Base-by-base conservation (phyloP, 2,113 vertebrate species). In the Fregetta grallaria region DNA sequence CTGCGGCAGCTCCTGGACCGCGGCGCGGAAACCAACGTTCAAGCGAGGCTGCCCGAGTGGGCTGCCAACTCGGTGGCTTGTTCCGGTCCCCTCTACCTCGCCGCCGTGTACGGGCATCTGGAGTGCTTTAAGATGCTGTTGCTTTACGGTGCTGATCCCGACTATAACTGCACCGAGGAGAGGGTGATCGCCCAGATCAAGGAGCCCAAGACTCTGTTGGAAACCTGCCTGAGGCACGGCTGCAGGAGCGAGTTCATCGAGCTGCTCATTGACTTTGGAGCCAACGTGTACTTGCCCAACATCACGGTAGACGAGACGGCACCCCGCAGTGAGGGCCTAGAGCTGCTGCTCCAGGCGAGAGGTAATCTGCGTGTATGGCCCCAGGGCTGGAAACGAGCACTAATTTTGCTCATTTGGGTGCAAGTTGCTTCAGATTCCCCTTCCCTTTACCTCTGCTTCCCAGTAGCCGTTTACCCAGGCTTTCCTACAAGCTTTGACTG, bases 201-300 rank as follows among this genome's bases (percentile, higher is more conserved):
- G 82, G 97, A 98, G 79, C 98, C 98, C 42, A 99, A 99, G 92
- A 99, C 98, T 0, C 98, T 99, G 23, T 96, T 99, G 87, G 99
- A 99, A 93, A 98, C 98, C 94, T 99, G 99, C 81, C 97, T 99
- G 56, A 98, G 98, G 55, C 99, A 99, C 11, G 98, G 99, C 77
- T 99, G 99, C 72, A 97, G 91, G 36, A 71, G 94, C 1, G 98
- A 99, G 58, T 99, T 99, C 96, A 81, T 99, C 58, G 96, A 98
- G 76, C 97, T 99, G 55, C 98, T 99, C 82, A 97, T 99, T 78
- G 99, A 99, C 97, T 99, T 99, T 92, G 99, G 99, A 79, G 99
- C 99, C 72, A 98, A 99, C 5, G 98, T 99, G 42, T 99, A 98
- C 90, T 98, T 99, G 87, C 99, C 99, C 11, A 94, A 94, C 0